Conservation (phyloP, 2,113 vertebrate species). For the Toxostoma redivivum region DNA sequence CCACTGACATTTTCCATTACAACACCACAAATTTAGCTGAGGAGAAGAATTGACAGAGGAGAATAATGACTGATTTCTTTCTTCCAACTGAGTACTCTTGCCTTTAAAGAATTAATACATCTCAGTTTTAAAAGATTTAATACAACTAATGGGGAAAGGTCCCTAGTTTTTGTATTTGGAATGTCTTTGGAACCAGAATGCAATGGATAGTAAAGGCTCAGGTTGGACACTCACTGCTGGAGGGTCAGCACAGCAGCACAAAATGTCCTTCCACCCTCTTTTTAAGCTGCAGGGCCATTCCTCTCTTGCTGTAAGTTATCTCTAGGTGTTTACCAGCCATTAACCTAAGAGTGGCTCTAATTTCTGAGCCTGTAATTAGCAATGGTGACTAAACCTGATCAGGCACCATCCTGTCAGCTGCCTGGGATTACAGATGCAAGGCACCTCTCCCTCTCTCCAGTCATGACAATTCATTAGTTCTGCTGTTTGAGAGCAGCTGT, state of each 20-base stretch:
- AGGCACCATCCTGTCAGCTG: slow-evolving; percentile 44
- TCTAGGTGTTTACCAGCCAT: slow-evolving; percentile 60
- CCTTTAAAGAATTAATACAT: background rate
- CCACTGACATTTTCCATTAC: background rate
- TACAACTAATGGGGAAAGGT: background rate
- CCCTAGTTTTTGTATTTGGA: background rate
- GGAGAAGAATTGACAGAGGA: background rate
- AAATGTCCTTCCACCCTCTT: background rate
- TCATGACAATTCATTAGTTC: slow-evolving; percentile 74
- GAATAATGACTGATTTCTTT: background rate
- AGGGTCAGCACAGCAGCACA: background rate
- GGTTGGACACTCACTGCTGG: background rate
- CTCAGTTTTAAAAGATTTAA: background rate
- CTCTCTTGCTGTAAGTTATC: background rate
- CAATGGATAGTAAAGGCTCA: background rate
- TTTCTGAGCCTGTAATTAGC: slow-evolving; percentile 67
- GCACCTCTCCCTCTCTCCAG: slow-evolving; percentile 46
- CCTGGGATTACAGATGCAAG: slow-evolving; percentile 45
- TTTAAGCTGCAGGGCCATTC: background rate
- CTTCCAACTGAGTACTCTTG: background rate
- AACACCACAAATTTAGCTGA: background rate
- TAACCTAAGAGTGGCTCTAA: slow-evolving; percentile 51
- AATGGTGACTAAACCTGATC: slow-evolving; percentile 35
- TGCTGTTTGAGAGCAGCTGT: slow-evolving; percentile 73
- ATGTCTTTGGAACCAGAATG: background rate